Evolutionary conservation across 1,140 invertebrate genomes (phyloP).

Genomic region (Ceratitis capitata): DNA sequence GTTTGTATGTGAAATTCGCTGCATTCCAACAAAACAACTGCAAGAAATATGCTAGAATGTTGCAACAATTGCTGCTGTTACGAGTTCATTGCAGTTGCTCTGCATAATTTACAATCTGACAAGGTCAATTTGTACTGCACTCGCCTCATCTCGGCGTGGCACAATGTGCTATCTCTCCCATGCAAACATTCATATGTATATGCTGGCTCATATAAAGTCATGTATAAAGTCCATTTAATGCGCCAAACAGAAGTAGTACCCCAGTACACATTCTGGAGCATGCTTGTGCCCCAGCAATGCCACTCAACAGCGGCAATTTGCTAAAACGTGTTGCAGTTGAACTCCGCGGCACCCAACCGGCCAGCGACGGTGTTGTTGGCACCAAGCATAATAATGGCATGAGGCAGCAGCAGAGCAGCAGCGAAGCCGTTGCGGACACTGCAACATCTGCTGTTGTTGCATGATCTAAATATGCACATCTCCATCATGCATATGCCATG

Average conservation of each 20-base stretch:
- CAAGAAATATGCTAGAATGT: background rate
- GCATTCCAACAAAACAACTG: background rate
- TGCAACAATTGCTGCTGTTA: constrained; percentile 7
- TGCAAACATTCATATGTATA: background rate
- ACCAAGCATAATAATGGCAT: background rate
- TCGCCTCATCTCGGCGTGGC: background rate
- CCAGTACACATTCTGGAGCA: constrained; percentile 12
- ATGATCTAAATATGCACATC: constrained; percentile 36
- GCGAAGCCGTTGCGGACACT: too few relatives aligned
- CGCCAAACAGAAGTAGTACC: background rate
- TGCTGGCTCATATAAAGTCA: background rate
- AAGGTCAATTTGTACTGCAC: constrained; percentile 41
- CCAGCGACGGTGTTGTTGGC: background rate
- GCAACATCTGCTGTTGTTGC: constrained; percentile 17
- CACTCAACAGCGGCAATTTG: background rate
- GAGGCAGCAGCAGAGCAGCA: background rate
- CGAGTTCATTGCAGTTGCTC: constrained; percentile 21
- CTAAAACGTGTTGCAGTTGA: constrained; percentile 33
- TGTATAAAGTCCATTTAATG: background rate
- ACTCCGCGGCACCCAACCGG: background rate
- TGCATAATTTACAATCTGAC: constrained; percentile 43
- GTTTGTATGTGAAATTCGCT: background rate
- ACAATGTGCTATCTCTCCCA: background rate
- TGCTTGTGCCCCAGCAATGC: background rate
- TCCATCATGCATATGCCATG: constrained; percentile 34